Base-by-base conservation (phyloP, 2,888 invertebrate species). In the Sericinus montela region DNA sequence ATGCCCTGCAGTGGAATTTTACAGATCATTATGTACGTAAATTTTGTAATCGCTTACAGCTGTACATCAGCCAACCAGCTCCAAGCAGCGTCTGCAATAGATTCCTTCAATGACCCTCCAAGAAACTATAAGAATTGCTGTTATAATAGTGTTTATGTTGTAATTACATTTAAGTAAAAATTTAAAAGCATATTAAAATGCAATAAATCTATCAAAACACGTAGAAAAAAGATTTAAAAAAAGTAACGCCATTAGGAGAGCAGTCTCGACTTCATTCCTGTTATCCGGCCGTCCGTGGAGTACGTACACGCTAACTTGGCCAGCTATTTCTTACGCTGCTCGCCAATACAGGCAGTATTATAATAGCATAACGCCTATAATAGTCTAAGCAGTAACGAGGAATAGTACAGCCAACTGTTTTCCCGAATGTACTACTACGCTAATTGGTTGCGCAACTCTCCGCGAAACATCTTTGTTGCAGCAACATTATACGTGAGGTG, bases 401-500 rank as follows among this genome's bases (percentile, higher is more conserved):
- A 56, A 56, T 52, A 45, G 53, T 57, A 54, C 50, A 48, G 47
- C 53, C 54, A 57, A 56, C 59, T 57, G 52, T 59, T 60, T 57
- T 44, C 53, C 52, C 54, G 56, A 58, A 54, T 52, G 60, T 63
- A 64, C 62, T 51, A 59, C 57, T 62, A 56, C 60, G 59, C 70
- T 82, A 82, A 83, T 81, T 82, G 72, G 70, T 78, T 80, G 75
- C 72, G 67, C 73, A 82, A 81, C 69, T 54, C 58, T 67, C 62
- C 59, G 65, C 57, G 62, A 67, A 68, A 62, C 67, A 67, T 60
- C 59, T 64, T 55, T 59, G 72, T 71, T 72, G 67, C 67, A 55
- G 67, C 69, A 72, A 71, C 69, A 63, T 47, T 46, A 50, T 62
- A 64, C 73, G 69, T 69, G 70, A 62, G 57, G 55, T 56, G 69